These are phyloP conservation scores for Bungarus multicinctus DNA, from an alignment of 2,113 vertebrate genomes.

Conservation along the genomic window DNA sequence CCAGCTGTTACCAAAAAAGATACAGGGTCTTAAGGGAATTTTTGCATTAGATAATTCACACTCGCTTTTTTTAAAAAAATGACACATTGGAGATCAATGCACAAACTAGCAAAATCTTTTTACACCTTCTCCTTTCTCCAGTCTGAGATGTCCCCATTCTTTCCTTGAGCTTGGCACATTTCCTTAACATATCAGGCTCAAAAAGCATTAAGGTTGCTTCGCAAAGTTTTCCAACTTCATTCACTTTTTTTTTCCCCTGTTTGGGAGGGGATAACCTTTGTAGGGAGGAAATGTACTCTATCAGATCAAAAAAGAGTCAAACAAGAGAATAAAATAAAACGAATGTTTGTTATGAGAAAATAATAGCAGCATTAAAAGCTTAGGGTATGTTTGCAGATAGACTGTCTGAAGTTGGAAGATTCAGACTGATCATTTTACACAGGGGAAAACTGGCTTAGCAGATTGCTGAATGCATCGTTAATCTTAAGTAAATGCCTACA, in stretches of 20 bases:
- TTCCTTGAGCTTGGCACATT: constrained; percentile 14
- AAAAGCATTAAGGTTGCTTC: constrained; percentile 13
- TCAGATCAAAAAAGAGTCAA: neutral
- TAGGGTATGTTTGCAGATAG: neutral
- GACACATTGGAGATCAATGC: neutral
- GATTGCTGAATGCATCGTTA: neutral
- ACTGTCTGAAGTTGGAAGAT: neutral
- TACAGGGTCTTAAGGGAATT: neutral
- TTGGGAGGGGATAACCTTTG: neutral
- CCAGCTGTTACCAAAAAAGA: neutral
- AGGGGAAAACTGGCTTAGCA: neutral
- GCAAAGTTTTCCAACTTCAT: constrained; percentile 14
- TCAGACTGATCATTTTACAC: neutral
- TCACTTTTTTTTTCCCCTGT: fast-evolving
- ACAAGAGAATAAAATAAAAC: neutral
- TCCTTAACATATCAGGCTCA: neutral
- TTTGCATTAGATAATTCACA: neutral
- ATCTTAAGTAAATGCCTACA: neutral
- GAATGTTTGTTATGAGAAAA: neutral
- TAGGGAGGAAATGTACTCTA: neutral
- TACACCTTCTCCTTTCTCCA: neutral
- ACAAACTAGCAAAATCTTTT: neutral
- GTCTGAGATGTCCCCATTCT: neutral
- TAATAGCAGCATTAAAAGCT: neutral
- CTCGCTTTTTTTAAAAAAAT: neutral